Evolutionary conservation across 1,140 invertebrate genomes (phyloP), one percentile per base, ranked within the genome.

Genomic region (Venturia canescens): DNA sequence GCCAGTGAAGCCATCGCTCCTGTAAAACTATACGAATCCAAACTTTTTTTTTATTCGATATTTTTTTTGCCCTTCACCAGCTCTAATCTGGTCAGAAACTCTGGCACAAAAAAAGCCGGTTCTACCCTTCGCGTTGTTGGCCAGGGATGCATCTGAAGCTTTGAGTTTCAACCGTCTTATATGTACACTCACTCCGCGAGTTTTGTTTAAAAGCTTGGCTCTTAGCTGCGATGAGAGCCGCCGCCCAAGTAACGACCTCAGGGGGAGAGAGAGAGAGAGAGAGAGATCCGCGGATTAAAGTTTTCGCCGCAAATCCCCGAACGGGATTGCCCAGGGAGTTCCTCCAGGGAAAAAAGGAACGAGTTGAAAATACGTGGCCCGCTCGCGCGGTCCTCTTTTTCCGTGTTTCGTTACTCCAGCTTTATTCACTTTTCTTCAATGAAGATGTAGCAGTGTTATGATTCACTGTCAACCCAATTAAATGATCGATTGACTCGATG

Each of bases 231-330:
- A 57, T 18, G 53, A 66, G n/a, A 23, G 27, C 21, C 13, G 23
- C 5, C n/a, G 60, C 5, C 60, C 9, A 27, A 66, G 60, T 66
- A 66, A 3, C 60, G 26, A 23, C 60, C 60, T 23, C 27, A 27
- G 3, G 60, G 23, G 21, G 53, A 57, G 53, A 27, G 23, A 27
- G 9, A 4, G 18, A 60, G 44, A 48, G 44, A 48, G 7, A 57
- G 53, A 57, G 53, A 27, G 23, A 27, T 27, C 23, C 23, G 23
- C 27, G 70, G 70, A 72, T 72, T 72, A 72, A 72, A 72, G 34
- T 72, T 72, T 72, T 50, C 70, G 34, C 70, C 70, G n/a, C 70
- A 72, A 72, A 72, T 72, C 70, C 70, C 70, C 38, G 70, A 72
- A 72, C 70, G 70, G 70, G 70, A 72, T 72, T 72, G 70, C 34